Evolutionary conservation across 2,113 vertebrate species (phyloP).

Genomic region (Cheilinus undulatus): DNA sequence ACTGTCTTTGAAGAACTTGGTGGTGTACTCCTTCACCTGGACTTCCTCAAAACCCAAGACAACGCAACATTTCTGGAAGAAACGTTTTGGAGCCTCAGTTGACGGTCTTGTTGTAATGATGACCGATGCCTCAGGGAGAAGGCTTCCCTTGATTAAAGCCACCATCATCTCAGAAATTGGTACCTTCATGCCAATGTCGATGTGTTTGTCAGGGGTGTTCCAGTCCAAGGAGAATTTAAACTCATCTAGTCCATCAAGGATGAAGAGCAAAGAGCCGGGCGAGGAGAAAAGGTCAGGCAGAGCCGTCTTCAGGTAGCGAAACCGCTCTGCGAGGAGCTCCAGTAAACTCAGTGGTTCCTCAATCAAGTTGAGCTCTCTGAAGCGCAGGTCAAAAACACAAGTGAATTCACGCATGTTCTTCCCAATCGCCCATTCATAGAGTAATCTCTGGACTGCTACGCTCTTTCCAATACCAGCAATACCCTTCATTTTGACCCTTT

Average conservation of each 20-base stretch:
- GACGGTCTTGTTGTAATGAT: conserved; percentile 76
- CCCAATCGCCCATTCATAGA: conserved; percentile 84
- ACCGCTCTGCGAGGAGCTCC: conserved; percentile 66
- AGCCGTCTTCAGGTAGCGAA: conserved; percentile 61
- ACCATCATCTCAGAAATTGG: conserved; percentile 71
- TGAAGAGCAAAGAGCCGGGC: conserved; percentile 66
- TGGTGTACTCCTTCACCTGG: conserved; percentile 76
- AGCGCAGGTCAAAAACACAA: conserved; percentile 75
- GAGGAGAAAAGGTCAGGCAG: conserved; percentile 52
- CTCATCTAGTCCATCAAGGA: conserved; percentile 79
- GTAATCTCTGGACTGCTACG: conserved; percentile 77
- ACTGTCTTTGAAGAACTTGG: conserved; percentile 74
- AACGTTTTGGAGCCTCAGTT: conserved; percentile 57
- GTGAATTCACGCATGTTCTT: conserved; percentile 72
- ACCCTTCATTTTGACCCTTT: conserved; percentile 81
- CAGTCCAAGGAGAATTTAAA: conserved; percentile 69
- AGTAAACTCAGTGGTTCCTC: conserved; percentile 59
- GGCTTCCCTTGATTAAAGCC: conserved; percentile 70
- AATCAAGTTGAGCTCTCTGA: conserved; percentile 76
- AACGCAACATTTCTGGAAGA: conserved; percentile 76
- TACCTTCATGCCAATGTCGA: conserved; percentile 33
- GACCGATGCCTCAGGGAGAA: conserved; percentile 71
- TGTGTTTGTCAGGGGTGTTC: conserved; percentile 46
- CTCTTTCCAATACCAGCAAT: conserved; percentile 85
- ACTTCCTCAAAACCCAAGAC: conserved; percentile 78